Evolutionary conservation across 2,797 vertebrate genomes (phyloP).

Genomic region (Adrianichthys oophorus): DNA sequence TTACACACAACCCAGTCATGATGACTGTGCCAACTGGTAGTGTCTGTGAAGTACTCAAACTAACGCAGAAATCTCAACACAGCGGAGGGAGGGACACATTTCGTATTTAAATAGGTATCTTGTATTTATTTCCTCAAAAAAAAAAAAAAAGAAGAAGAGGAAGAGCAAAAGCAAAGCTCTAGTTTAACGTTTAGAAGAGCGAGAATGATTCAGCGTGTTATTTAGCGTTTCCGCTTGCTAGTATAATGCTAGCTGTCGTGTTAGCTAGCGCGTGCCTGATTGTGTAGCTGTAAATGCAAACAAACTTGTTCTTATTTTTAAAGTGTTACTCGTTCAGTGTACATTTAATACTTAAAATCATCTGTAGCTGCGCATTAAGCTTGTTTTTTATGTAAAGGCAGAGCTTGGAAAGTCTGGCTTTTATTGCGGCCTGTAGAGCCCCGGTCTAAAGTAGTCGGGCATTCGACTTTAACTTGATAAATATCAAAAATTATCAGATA

Average conservation of each 20-base stretch:
- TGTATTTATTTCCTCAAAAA: constrained; percentile 37
- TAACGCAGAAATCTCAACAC: constrained; percentile 53
- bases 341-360: constrained; percentile 24
- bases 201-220: constrained; percentile 85
- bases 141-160: too few relatives aligned
- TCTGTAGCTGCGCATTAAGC: constrained; percentile 3
- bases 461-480: neutral
- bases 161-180: constrained; percentile 42
- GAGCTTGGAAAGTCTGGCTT: constrained; percentile 46
- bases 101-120: constrained; percentile 23
- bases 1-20: constrained; percentile 71
- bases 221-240: constrained; percentile 70
- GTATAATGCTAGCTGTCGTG: constrained; percentile 54
- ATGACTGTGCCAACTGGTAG: constrained; percentile 65
- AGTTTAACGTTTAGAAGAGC: constrained; percentile 70
- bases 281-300: constrained; percentile 42
- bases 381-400: constrained; percentile 20
- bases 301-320: constrained; percentile 15
- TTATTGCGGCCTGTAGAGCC: constrained; percentile 73
- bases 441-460: constrained; percentile 70
- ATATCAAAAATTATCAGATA: too few relatives aligned
- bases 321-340: constrained; percentile 21
- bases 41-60: constrained; percentile 58
- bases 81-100: constrained; percentile 24
- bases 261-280: constrained; percentile 72